Percentiles rank a stretch among this genome's conserved stretches.
Evolutionary conservation across 1,140 invertebrate genomes (phyloP).

Genomic region (Galendromus occidentalis): DNA sequence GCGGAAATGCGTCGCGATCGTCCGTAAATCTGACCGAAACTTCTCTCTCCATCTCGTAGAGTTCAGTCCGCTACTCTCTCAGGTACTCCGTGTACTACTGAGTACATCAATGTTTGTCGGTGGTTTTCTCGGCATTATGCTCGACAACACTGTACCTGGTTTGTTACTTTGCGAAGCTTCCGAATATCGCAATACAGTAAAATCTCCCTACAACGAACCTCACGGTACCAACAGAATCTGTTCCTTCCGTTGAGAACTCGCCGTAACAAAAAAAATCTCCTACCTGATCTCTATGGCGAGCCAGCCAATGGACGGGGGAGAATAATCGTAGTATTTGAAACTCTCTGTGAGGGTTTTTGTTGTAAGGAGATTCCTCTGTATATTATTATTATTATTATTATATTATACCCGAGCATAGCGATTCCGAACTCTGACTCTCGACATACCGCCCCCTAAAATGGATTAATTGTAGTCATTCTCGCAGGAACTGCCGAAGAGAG

Average conservation of each 20-base stretch:
- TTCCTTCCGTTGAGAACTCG: not conserved
- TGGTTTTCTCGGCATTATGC: constrained; percentile 49
- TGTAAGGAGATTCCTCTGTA: constrained; percentile 26
- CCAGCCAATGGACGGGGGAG: not conserved
- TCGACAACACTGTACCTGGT: constrained; percentile 73
- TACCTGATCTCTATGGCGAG: not conserved
- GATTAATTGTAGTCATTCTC: constrained; percentile 11
- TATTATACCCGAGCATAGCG: constrained; percentile 20
- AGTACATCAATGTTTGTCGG: constrained; percentile 67
- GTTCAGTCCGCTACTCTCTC: no score
- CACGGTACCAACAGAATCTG: not conserved
- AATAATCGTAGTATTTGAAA: constrained; percentile 7
- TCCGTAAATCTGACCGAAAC: no score
- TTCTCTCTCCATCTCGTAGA: no score
- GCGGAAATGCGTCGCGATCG: not conserved
- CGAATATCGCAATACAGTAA: not conserved
- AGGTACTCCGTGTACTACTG: constrained; percentile 51
- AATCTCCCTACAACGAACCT: not conserved
- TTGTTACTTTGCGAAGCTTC: not conserved
- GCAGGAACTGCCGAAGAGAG: constrained; percentile 22
- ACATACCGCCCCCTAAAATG: not conserved
- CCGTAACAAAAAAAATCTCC: not conserved
- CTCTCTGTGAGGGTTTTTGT: constrained; percentile 21
- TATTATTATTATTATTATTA: constrained; percentile 23
- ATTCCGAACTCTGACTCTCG: not conserved